A percentile compares a stretch with the other conserved stretches of the same genome.
Evolutionary conservation across 2,888 invertebrate genomes (phyloP).

Genomic region (Papilio demoleus): DNA sequence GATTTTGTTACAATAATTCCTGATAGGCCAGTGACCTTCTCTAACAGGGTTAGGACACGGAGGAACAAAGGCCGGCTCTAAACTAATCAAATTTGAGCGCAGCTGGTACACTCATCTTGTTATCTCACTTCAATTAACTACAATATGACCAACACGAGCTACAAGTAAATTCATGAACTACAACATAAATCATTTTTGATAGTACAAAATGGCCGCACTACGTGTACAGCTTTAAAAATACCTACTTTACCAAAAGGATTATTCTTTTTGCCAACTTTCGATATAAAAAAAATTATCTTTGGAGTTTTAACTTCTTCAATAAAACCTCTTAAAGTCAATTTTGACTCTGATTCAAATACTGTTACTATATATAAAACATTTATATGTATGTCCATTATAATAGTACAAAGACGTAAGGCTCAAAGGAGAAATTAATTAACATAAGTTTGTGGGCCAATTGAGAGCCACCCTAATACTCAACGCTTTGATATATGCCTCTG

Average conservation of each 20-base stretch:
- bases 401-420: constrained; percentile 6
- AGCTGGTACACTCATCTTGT: neutral
- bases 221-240: no score
- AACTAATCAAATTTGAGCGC: neutral
- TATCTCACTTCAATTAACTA: neutral
- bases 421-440: constrained; percentile 19
- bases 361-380: neutral
- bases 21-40: no score
- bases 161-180: no score
- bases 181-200: no score
- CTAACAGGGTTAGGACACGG: no score
- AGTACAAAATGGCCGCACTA: neutral
- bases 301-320: no score
- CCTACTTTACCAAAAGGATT: no score
- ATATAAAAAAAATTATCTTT: no score
- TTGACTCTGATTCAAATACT: no score
- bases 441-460: neutral
- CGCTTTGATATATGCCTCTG: neutral
- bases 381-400: neutral
- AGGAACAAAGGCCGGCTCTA: constrained; percentile 1
- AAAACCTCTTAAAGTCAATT: no score
- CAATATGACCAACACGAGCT: neutral
- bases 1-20: no score
- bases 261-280: no score
- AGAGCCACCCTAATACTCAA: neutral